Conservation (phyloP, 2,888 invertebrate species). For the Eupithecia abbreviata region DNA sequence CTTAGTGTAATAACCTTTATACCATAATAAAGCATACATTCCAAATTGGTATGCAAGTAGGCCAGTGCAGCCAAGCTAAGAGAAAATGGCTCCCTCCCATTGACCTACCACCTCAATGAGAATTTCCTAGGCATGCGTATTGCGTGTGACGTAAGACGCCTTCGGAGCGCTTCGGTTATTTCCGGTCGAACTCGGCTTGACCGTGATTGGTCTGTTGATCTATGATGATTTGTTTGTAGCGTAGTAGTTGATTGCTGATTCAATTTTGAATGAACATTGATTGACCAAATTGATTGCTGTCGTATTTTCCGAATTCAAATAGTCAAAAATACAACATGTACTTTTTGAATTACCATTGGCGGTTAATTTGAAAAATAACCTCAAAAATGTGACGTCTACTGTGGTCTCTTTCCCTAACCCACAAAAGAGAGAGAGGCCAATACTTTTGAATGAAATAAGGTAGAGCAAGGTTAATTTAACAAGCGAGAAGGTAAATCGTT, state of each 20-base stretch:
- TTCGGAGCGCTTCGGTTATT: conserved; percentile 36
- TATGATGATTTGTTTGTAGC: conserved; percentile 34
- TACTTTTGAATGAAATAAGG: background rate
- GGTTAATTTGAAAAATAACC: background rate
- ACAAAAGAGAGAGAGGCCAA: background rate
- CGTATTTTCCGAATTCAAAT: background rate
- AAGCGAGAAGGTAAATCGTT: background rate
- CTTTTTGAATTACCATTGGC: background rate
- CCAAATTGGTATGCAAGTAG: conserved; percentile 38
- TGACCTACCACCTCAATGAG: conserved; percentile 57
- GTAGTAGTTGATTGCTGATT: conserved; percentile 26
- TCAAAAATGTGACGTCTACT: background rate
- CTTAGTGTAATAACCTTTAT: background rate
- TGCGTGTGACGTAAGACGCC: conserved; percentile 59
- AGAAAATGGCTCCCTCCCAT: conserved; percentile 49
- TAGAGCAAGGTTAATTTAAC: background rate
- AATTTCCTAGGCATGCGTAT: conserved; percentile 60
- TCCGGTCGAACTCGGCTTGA: conserved; percentile 24
- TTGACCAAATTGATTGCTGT: background rate
- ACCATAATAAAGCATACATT: background rate
- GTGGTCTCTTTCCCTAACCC: background rate
- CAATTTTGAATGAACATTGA: conserved; percentile 15
- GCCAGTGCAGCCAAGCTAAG: conserved; percentile 34
- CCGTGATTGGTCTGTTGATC: conserved; percentile 34
- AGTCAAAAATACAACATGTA: background rate